Evolutionary conservation across 2,113 vertebrate genomes (phyloP).

Genomic region (Otis tarda): DNA sequence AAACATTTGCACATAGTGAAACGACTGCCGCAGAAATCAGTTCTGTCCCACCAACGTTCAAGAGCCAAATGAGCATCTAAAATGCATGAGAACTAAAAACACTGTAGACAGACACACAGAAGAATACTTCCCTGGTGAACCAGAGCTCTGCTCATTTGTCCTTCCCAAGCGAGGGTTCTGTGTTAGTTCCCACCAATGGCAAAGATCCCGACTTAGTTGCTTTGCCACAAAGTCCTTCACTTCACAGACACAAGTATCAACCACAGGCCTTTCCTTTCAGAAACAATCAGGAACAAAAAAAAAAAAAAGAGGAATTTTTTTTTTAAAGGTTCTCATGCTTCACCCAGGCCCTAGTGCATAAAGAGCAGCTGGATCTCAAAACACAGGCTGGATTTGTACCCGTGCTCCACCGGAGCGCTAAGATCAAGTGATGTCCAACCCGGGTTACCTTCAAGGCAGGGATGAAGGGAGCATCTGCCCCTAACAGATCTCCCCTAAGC

Average conservation of each 20-base stretch:
- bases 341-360: fast-evolving
- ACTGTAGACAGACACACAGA: neutral
- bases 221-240: neutral
- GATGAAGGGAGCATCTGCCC: neutral
- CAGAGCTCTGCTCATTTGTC: neutral
- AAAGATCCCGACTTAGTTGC: neutral
- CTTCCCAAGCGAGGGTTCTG: neutral
- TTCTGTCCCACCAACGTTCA: neutral
- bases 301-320: neutral
- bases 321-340: neutral
- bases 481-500: no score
- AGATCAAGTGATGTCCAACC: neutral
- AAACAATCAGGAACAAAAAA: neutral
- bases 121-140: slow-evolving; percentile 4
- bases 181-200: neutral
- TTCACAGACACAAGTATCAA: neutral
- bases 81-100: neutral
- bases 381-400: fast-evolving
- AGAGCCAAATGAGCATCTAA: neutral
- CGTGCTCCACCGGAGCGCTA: fast-evolving
- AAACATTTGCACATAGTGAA: neutral
- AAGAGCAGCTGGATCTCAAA: neutral
- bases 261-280: no score
- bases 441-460: neutral
- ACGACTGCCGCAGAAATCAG: neutral